Evolutionary conservation across 2,113 vertebrate genomes (phyloP), one percentile per base, ranked within the genome.

Genomic region (Eulemur rufifrons): DNA sequence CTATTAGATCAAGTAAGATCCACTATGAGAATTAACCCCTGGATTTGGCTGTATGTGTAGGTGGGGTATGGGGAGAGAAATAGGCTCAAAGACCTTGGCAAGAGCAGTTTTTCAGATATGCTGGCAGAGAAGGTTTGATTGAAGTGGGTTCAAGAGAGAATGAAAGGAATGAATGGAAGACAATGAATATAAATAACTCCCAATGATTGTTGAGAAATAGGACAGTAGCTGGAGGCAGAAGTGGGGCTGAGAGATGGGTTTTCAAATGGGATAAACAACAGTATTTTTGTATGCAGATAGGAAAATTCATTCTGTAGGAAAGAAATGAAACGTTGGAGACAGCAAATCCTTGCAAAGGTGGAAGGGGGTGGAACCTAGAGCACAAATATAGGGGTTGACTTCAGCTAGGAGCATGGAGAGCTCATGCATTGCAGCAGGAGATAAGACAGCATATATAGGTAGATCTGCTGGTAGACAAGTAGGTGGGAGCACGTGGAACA

Each of bases 131-230:
- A 45, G 23, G 27, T 52, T 68, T 52, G 27, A n/a, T 1, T 64
- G 73, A 39, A 59, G 9, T 45, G 47, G n/a, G 27, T 37, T 78
- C 82, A 69, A 61, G 69, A 54, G 8, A 52, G 2, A 29, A 45
- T 20, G 39, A 8, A 42, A 69, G 66, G 13, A 54, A n/a, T 56
- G 45, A 9, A 78, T 82, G 10, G 37, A 71, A 64, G 64, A 34
- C 2, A 20, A 4, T 0, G 3, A 29, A 21, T 13, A 14, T 0
- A 25, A 27, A 20, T 23, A 69, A 6, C 20, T 64, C 20, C 6
- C 14, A 20, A 23, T 39, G 64, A 52, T 32, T 3, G 4, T 20
- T 59, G 29, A 89, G 45, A 89, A 50, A 81, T 6, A 85, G 34
- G 13, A 37, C 8, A 56, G 32, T 12, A 47, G n/a, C 3, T 37